These are phyloP conservation scores for Tapirus indicus DNA, from an alignment of 2,797 vertebrate species.

Conservation along the genomic window DNA sequence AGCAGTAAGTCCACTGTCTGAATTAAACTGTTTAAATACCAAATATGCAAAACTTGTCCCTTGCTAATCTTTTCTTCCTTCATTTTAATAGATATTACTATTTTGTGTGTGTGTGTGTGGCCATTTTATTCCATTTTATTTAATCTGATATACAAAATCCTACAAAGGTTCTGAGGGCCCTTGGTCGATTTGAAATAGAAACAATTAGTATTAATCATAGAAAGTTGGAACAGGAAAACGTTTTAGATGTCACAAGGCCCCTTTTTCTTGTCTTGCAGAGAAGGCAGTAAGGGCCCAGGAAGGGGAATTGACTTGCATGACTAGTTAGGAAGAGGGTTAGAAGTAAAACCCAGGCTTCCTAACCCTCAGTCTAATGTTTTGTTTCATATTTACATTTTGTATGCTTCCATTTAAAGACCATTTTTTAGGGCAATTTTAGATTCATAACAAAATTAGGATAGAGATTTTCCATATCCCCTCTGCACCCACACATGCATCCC, in stretches of 20 bases:
- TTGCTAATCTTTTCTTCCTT: not conserved
- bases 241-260: not conserved
- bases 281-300: not conserved
- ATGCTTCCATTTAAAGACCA: not conserved
- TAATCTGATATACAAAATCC: not conserved
- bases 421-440: no score
- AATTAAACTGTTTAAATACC: not conserved
- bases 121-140: not conserved
- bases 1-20: not conserved
- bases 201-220: not conserved
- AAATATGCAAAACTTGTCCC: not conserved
- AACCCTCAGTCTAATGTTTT: not conserved
- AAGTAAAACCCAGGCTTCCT: not conserved
- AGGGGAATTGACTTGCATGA: not conserved
- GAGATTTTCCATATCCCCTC: not conserved
- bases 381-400: not conserved
- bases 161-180: not conserved
- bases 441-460: not conserved
- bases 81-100: not conserved
- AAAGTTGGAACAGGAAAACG: not conserved
- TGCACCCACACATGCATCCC: not conserved
- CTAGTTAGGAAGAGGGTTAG: not conserved
- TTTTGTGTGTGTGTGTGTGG: no score
- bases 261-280: not conserved
- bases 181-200: slow-evolving; percentile 34